Conservation (phyloP, 2,113 vertebrate species). For the Argyrosomus japonicus region DNA sequence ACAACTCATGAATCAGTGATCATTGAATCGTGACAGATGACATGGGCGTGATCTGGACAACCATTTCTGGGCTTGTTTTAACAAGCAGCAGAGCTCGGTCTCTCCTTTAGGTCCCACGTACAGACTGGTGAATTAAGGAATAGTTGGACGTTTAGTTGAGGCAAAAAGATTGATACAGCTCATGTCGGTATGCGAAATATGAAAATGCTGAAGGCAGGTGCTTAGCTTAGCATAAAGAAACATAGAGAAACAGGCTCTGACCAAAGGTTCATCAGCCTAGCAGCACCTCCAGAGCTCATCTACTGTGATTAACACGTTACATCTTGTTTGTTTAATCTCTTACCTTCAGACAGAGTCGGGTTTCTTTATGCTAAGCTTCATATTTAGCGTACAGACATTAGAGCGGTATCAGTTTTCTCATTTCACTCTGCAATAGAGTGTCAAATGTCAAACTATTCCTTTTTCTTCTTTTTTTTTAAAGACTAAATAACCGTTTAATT, state of each 20-base stretch:
- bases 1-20: background rate
- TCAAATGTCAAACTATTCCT: background rate
- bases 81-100: conserved; percentile 49
- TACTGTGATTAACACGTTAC: background rate
- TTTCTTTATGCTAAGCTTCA: background rate
- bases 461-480: background rate
- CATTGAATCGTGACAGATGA: background rate
- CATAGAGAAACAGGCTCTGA: background rate
- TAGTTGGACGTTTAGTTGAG: background rate
- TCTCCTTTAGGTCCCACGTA: background rate
- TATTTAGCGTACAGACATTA: background rate
- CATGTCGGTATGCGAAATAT: background rate
- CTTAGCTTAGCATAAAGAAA: background rate
- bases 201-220: background rate
- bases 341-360: background rate
- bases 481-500: background rate
- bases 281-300: background rate
- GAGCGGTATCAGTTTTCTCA: background rate
- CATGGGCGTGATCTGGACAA: conserved; percentile 11
- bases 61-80: conserved; percentile 58
- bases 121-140: conserved; percentile 6
- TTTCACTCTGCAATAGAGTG: background rate
- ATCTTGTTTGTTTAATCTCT: background rate
- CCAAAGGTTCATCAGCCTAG: background rate
- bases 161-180: fast-evolving